Evolutionary conservation across 1,140 invertebrate species (phyloP).

Genomic region (Bombus polaris): DNA sequence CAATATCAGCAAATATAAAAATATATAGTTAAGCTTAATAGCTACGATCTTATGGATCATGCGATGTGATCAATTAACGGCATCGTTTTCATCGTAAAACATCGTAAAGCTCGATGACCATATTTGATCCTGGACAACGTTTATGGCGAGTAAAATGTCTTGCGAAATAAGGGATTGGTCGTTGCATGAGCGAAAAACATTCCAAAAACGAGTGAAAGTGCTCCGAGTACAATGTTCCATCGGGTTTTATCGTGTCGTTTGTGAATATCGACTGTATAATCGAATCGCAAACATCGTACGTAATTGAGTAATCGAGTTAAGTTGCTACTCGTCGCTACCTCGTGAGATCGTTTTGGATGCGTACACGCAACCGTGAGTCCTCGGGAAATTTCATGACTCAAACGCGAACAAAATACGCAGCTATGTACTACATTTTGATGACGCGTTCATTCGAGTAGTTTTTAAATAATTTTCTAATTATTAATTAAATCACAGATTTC

Average conservation of each 20-base stretch:
- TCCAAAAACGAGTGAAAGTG: slow-evolving; percentile 57
- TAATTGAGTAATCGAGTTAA: slow-evolving; percentile 29
- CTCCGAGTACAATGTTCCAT: not conserved
- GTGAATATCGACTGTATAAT: not conserved
- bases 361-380: not conserved
- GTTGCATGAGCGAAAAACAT: slow-evolving; percentile 45
- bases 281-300: not conserved
- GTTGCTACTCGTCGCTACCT: too few relatives aligned
- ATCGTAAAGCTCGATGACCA: not conserved
- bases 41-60: not conserved
- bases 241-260: not conserved
- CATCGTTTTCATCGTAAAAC: not conserved
- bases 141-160: slow-evolving; percentile 23
- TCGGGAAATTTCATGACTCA: not conserved
- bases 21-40: too few relatives aligned
- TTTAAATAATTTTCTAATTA: too few relatives aligned
- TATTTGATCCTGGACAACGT: slow-evolving; percentile 41
- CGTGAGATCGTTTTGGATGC: not conserved
- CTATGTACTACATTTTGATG: too few relatives aligned
- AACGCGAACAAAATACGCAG: not conserved
- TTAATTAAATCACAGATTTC: too few relatives aligned
- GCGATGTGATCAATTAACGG: not conserved
- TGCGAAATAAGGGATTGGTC: slow-evolving; percentile 42
- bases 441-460: too few relatives aligned
- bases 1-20: too few relatives aligned